Conservation (phyloP, 2,888 invertebrate genomes). For the Tillus elongatus region DNA sequence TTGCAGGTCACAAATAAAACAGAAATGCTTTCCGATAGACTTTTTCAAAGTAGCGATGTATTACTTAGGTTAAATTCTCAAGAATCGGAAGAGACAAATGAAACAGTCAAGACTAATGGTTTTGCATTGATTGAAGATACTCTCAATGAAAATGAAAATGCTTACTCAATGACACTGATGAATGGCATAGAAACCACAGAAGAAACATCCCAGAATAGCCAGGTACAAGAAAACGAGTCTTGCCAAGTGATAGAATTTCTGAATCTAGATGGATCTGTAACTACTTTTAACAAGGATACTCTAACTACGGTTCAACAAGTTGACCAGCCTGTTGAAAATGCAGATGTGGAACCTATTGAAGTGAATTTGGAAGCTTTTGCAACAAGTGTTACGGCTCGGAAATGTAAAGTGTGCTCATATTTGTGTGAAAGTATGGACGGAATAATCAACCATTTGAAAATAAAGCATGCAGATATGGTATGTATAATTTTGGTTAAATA, state of each 20-base stretch:
- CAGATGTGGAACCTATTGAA: conserved; percentile 5
- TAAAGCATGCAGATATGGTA: conserved; percentile 26
- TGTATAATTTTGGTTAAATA: too few species aligned
- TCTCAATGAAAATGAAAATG: too few species aligned
- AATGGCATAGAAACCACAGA: too few species aligned
- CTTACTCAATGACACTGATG: too few species aligned
- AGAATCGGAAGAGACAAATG: not conserved
- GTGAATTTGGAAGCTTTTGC: conserved; percentile 25
- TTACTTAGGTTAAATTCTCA: conserved; percentile 1
- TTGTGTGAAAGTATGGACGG: conserved; percentile 32
- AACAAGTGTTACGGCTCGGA: conserved; percentile 31
- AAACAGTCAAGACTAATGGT: not conserved
- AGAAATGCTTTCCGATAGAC: not conserved
- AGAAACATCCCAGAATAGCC: too few species aligned
- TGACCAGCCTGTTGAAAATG: conserved; percentile 5
- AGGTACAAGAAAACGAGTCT: too few species aligned
- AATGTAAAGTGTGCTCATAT: conserved; percentile 36
- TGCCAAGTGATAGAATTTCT: conserved; percentile 26
- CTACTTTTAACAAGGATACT: conserved; percentile 14
- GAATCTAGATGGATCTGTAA: conserved; percentile 27
- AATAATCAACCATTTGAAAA: conserved; percentile 32
- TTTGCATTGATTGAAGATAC: not conserved
- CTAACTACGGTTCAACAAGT: conserved; percentile 6
- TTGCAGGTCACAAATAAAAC: too few species aligned
- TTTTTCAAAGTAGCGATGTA: not conserved